Evolutionary conservation across 2,888 invertebrate species (phyloP).

Genomic region (Melikaiella ostensackeni): DNA sequence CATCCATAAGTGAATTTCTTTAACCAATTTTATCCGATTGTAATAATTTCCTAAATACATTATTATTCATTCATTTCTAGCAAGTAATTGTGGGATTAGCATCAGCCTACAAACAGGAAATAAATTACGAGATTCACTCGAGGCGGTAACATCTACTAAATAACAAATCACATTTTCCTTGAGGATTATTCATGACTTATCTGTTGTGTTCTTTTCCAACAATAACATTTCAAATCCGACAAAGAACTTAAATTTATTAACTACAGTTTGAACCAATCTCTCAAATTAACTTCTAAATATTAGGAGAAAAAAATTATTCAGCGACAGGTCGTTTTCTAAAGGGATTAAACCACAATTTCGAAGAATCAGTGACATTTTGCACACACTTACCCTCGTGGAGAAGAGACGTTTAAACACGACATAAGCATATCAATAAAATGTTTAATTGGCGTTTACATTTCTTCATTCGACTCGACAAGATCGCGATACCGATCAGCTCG

Average conservation of each 20-base stretch:
- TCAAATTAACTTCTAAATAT: neutral
- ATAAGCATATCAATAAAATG: constrained; percentile 75
- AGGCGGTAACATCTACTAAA: too few relatives aligned
- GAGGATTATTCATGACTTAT: too few relatives aligned
- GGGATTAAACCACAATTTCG: neutral
- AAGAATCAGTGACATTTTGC: neutral
- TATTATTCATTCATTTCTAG: neutral
- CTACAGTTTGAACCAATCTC: neutral
- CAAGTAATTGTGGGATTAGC: neutral
- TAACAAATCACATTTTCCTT: too few relatives aligned
- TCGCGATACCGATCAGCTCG: constrained; percentile 67
- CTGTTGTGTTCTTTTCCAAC: too few relatives aligned
- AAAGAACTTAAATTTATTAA: too few relatives aligned
- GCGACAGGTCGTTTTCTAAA: neutral
- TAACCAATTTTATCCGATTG: neutral
- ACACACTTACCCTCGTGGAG: constrained; percentile 1
- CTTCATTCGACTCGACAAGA: constrained; percentile 72
- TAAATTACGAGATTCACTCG: neutral
- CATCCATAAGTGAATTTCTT: neutral
- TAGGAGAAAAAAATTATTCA: neutral
- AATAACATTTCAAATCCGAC: too few relatives aligned
- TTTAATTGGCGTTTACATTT: constrained; percentile 76
- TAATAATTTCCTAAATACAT: neutral
- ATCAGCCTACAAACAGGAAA: neutral
- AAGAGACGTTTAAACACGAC: constrained; percentile 61